A percentile compares a stretch with the other conserved stretches of the same genome.
phyloP scores from a whole-genome alignment of 2,113 vertebrate species.

The Microtus ochrogaster region DNA sequence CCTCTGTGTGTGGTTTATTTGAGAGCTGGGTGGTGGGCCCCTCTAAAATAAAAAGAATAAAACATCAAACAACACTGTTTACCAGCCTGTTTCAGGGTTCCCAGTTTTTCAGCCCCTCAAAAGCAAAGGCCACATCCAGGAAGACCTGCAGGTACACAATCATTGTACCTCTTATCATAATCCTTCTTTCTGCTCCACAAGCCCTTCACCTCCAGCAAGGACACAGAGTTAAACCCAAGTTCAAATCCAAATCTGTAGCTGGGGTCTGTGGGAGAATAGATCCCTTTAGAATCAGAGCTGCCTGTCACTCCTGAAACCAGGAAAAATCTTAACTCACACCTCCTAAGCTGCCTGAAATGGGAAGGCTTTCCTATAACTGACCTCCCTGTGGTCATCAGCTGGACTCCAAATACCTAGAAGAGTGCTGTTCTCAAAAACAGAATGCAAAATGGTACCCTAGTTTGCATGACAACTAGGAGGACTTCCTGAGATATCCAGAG shows the following conservation, averaged over 20 bases:
- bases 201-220: background rate
- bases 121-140: background rate
- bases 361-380: background rate
- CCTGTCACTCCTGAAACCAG: background rate
- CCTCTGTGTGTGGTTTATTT: no score
- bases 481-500: background rate
- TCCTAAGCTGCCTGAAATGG: background rate
- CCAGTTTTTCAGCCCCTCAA: background rate
- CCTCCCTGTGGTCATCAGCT: background rate
- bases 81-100: background rate
- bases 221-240: background rate
- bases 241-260: background rate
- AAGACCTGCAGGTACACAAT: background rate
- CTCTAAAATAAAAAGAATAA: no score
- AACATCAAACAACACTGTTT: no score
- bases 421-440: background rate
- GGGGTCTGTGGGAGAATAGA: background rate
- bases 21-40: no score
- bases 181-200: background rate
- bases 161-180: background rate
- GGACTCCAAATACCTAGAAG: background rate
- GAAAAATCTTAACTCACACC: background rate
- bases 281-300: background rate
- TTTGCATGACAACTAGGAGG: background rate
- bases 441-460: background rate